A percentile compares a stretch with the other conserved stretches of the same genome.
Conservation (phyloP, 2,113 vertebrate species). For the Glaucomys volans region DNA sequence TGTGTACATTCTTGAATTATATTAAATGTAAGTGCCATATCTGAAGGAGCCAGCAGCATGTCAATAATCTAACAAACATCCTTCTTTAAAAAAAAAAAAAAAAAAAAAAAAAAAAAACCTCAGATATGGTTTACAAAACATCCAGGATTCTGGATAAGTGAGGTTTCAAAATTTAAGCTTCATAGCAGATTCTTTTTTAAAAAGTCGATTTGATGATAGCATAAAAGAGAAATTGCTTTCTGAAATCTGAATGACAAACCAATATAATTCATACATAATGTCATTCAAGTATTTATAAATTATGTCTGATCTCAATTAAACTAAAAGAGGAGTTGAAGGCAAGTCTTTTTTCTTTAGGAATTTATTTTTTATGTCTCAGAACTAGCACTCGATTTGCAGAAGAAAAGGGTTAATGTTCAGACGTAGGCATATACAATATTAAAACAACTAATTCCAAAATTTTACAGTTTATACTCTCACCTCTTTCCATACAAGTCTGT, state of each 20-base stretch:
- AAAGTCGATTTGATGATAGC: neutral
- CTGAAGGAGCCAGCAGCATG: neutral
- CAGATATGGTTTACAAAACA: conserved; percentile 35
- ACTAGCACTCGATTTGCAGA: neutral
- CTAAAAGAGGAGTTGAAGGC: neutral
- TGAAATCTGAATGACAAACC: conserved; percentile 7
- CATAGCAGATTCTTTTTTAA: neutral
- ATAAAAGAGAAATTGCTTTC: conserved; percentile 49
- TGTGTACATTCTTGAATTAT: neutral
- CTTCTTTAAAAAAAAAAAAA: too few relatives aligned
- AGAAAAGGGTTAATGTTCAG: conserved; percentile 4
- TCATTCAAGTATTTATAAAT: neutral
- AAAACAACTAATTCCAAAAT: conserved; percentile 11
- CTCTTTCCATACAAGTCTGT: conserved; percentile 96
- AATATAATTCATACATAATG: neutral
- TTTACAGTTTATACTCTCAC: conserved; percentile 82
- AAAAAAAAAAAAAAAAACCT: too few relatives aligned
- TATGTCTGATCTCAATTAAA: conserved; percentile 28
- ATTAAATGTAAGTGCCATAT: conserved; percentile 23
- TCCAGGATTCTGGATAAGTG: neutral
- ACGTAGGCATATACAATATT: neutral
- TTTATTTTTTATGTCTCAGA: conserved; percentile 35
- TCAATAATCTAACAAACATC: conserved; percentile 29
- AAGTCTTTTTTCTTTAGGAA: conserved; percentile 3
- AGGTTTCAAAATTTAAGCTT: conserved; percentile 43